Evolutionary conservation across 2,888 invertebrate genomes (phyloP).

Genomic region (Macrosiphum euphorbiae): DNA sequence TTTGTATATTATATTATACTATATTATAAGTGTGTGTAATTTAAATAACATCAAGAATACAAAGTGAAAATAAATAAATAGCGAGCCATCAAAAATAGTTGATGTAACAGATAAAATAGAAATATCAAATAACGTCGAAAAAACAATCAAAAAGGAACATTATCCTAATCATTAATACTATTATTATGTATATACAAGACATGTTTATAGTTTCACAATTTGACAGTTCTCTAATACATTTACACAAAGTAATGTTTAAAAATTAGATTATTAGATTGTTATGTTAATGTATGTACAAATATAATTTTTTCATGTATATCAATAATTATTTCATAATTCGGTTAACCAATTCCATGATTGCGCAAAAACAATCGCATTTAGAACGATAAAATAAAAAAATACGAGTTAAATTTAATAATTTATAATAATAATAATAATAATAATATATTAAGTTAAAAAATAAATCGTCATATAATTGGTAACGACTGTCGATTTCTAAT

Average conservation of each 20-base stretch:
- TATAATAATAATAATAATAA: neutral
- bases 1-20: neutral
- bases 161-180: constrained; percentile 43
- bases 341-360: neutral
- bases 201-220: constrained; percentile 12
- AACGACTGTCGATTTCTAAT: constrained; percentile 1
- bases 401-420: neutral
- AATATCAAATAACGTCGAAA: constrained; percentile 6
- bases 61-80: constrained; percentile 13
- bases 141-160: constrained; percentile 55
- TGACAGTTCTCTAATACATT: neutral
- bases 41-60: constrained; percentile 42
- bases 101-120: constrained; percentile 24
- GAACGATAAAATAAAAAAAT: neutral
- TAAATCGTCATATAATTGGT: constrained; percentile 17
- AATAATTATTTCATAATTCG: neutral
- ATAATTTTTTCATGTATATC: neutral
- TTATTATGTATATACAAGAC: neutral
- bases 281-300: neutral
- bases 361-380: neutral
- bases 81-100: constrained; percentile 29
- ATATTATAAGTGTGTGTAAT: neutral
- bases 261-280: neutral
- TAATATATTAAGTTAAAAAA: constrained; percentile 3
- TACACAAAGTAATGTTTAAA: neutral